Conservation (phyloP, 2,113 vertebrate species). For the Chionis minor region DNA sequence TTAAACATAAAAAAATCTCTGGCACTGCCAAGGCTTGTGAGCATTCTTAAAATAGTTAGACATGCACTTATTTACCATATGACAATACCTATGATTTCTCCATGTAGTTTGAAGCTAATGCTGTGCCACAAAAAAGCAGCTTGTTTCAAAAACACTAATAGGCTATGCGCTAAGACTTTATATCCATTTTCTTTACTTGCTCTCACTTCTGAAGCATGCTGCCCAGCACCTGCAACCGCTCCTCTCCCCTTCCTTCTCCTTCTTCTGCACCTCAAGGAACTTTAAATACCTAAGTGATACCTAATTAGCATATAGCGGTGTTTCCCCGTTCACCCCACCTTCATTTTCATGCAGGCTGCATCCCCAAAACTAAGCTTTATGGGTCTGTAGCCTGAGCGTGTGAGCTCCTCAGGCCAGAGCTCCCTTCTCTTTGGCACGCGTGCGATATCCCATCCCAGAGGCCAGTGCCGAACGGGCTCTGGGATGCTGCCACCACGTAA, state of each 20-base stretch:
- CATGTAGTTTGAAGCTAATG: background rate
- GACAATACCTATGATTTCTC: background rate
- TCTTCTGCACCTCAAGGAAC: background rate
- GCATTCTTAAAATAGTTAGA: background rate
- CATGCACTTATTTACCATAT: background rate
- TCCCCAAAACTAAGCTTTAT: background rate
- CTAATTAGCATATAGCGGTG: background rate
- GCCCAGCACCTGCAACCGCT: background rate
- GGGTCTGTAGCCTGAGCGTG: background rate
- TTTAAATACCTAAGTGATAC: background rate
- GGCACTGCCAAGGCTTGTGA: background rate
- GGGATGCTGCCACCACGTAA: background rate
- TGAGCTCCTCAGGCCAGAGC: background rate
- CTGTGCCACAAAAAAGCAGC: background rate
- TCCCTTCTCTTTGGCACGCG: background rate
- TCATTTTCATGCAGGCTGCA: background rate
- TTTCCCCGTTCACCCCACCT: fast-evolving
- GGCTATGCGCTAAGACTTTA: background rate
- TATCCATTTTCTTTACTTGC: background rate
- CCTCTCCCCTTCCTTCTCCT: background rate
- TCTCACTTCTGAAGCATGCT: background rate
- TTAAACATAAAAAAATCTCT: background rate
- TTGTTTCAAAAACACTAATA: background rate
- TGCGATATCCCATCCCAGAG: background rate
- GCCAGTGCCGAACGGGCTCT: background rate